Conservation (phyloP, 2,113 vertebrate species). For the Stictonetta naevosa region DNA sequence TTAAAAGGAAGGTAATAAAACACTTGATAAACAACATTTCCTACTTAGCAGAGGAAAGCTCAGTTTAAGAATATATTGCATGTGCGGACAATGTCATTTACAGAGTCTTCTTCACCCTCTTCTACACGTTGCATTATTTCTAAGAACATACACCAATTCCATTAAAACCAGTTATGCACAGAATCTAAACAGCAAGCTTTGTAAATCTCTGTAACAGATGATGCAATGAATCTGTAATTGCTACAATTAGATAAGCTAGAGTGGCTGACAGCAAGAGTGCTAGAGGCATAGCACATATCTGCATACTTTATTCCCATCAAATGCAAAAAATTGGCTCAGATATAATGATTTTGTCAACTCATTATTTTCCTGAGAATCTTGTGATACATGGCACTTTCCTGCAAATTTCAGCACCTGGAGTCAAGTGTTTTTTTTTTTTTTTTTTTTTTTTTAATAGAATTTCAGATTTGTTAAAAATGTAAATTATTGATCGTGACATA, state of each 20-base stretch:
- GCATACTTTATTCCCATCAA: slow-evolving; percentile 41
- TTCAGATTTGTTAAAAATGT: not conserved
- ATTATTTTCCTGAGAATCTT: not conserved
- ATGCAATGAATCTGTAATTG: slow-evolving; percentile 65
- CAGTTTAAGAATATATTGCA: not conserved
- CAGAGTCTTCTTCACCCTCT: not conserved
- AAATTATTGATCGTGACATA: not conserved
- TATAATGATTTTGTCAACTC: slow-evolving; percentile 14
- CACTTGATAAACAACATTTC: not conserved
- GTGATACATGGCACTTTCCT: not conserved
- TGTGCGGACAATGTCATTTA: not conserved
- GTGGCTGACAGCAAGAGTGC: slow-evolving; percentile 36
- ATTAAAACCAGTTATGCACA: not conserved
- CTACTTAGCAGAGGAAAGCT: not conserved
- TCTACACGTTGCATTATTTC: not conserved
- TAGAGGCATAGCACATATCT: slow-evolving; percentile 18
- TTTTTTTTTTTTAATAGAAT: not conserved
- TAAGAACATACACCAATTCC: slow-evolving; percentile 4
- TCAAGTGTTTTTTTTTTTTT: not conserved
- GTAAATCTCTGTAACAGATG: slow-evolving; percentile 43
- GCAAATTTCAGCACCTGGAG: not conserved
- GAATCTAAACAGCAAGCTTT: slow-evolving; percentile 23
- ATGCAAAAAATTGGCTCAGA: not conserved
- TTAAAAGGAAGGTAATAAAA: not conserved
- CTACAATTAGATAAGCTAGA: slow-evolving; percentile 45